phyloP scores from a whole-genome alignment of 1,140 invertebrate species.

The Monochamus saltuarius region DNA sequence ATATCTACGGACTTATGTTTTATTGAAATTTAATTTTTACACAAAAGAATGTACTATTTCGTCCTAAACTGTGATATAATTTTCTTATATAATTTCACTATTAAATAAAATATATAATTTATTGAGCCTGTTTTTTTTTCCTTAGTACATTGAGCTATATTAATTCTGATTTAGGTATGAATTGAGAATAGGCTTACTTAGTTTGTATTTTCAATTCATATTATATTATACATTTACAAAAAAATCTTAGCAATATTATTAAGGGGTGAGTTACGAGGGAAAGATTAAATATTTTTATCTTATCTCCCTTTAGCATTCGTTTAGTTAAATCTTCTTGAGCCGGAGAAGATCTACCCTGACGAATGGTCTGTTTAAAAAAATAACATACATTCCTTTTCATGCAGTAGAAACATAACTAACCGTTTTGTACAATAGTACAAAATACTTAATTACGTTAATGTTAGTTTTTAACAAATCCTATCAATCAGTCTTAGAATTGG shows the following conservation, averaged over 20 bases:
- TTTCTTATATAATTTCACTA: constrained; percentile 15
- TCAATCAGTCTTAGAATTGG: constrained; percentile 29
- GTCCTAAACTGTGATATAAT: constrained; percentile 15
- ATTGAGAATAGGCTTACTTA: too few relatives aligned
- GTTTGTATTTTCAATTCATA: neutral
- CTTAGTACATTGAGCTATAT: constrained; percentile 8
- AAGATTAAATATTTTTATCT: constrained; percentile 21
- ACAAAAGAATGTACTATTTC: constrained; percentile 13
- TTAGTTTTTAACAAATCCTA: constrained; percentile 28
- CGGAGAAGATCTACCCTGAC: constrained; percentile 28
- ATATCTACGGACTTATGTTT: constrained; percentile 30
- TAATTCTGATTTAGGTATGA: too few relatives aligned
- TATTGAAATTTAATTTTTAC: constrained; percentile 12
- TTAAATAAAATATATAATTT: constrained; percentile 12
- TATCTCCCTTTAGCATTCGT: constrained; percentile 13
- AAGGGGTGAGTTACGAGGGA: constrained; percentile 19
- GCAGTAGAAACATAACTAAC: constrained; percentile 12
- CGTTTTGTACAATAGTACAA: constrained; percentile 20
- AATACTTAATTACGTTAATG: constrained; percentile 27
- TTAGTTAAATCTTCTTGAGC: constrained; percentile 32
- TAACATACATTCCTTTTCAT: constrained; percentile 23
- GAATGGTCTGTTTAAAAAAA: constrained; percentile 17
- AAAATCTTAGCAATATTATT: constrained; percentile 12
- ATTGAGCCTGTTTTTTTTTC: constrained; percentile 18
- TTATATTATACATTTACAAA: constrained; percentile 15